These are phyloP conservation scores for Vanessa atalanta DNA, from an alignment of 1,140 invertebrate genomes.

Conservation along the genomic window DNA sequence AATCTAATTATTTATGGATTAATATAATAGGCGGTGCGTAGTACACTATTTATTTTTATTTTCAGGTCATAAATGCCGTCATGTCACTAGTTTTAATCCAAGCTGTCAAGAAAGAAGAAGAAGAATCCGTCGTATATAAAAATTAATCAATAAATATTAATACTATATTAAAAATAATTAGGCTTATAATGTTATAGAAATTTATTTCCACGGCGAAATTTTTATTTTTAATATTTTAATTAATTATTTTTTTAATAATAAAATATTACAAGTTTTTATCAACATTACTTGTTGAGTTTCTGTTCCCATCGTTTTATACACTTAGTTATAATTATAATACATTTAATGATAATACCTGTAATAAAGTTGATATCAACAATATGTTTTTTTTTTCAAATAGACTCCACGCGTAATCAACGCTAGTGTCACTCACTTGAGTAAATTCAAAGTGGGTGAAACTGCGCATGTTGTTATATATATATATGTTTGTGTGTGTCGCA, in stretches of 20 bases:
- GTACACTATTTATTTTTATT: constrained; percentile 43
- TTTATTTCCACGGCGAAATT: constrained; percentile 5
- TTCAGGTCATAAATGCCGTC: constrained; percentile 84
- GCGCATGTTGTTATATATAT: too few relatives aligned
- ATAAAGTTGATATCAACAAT: not conserved
- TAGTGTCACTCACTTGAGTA: too few relatives aligned
- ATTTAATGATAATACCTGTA: not conserved
- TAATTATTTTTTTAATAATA: not conserved
- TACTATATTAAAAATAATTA: not conserved
- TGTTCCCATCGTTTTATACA: constrained; percentile 17
- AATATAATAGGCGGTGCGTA: too few relatives aligned
- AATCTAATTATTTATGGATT: too few relatives aligned
- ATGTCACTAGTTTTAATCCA: constrained; percentile 85
- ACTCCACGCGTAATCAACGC: too few relatives aligned
- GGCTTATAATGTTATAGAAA: constrained; percentile 11
- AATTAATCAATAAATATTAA: constrained; percentile 37
- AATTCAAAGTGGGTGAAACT: too few relatives aligned
- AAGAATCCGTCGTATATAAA: constrained; percentile 81
- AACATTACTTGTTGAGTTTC: not conserved
- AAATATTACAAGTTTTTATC: not conserved
- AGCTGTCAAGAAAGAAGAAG: constrained; percentile 87
- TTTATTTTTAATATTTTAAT: not conserved
- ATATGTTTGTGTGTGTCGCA: too few relatives aligned
- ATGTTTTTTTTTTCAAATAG: not conserved
- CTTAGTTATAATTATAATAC: not conserved